Conservation (phyloP, 2,113 vertebrate genomes). For the Gadus chalcogrammus region DNA sequence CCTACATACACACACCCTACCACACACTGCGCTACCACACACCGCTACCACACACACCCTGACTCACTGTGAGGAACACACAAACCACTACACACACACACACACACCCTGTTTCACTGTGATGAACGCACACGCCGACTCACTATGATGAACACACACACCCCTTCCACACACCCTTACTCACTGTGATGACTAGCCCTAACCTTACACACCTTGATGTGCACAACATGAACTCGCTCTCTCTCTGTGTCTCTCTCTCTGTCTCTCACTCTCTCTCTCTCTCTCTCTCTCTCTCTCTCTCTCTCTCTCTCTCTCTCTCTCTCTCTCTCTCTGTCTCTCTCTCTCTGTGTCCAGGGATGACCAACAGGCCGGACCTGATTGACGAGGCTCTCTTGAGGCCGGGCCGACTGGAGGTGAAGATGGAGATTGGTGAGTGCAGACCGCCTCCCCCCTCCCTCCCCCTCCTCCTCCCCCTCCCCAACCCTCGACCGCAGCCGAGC, state of each 20-base stretch:
- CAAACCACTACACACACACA: not conserved
- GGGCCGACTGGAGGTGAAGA: constrained; percentile 93
- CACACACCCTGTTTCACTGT: not conserved
- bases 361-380: constrained; percentile 96
- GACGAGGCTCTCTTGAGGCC: constrained; percentile 94
- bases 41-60: constrained; percentile 1
- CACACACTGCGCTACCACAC: not conserved
- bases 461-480: too few species aligned
- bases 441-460: not conserved
- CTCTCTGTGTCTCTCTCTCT: not conserved
- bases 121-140: not conserved
- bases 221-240: not conserved
- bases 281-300: not conserved
- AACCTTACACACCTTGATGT: not conserved
- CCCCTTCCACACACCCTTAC: not conserved
- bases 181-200: not conserved
- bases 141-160: too few species aligned
- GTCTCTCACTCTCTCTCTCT: not conserved
- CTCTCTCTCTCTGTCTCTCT: too few species aligned
- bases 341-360: constrained; percentile 82
- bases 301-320: not conserved
- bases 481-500: too few species aligned
- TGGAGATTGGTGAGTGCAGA: constrained; percentile 89
- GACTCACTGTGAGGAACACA: not conserved
- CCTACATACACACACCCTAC: not conserved